These are phyloP conservation scores for Rhinichthys osculus DNA, from an alignment of 2,797 vertebrate genomes.

Conservation along the genomic window DNA sequence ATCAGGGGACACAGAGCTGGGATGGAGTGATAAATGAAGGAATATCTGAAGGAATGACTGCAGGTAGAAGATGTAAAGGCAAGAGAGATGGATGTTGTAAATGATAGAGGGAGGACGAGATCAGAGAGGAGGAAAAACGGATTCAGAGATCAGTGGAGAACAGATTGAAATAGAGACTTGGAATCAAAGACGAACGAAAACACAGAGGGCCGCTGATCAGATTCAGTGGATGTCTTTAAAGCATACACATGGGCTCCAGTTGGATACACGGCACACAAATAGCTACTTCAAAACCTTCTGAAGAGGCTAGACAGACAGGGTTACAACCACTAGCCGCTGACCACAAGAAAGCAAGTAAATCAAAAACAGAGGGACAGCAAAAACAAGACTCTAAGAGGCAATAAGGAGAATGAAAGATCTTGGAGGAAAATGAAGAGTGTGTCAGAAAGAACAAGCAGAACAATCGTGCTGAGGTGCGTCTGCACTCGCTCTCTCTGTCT, in stretches of 20 bases:
- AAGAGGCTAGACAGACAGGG: slow-evolving; percentile 21
- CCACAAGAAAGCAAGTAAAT: slow-evolving; percentile 39
- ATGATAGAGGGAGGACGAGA: slow-evolving; percentile 41
- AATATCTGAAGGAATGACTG: slow-evolving; percentile 17
- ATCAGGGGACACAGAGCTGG: slow-evolving; percentile 29
- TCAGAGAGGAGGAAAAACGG: slow-evolving; percentile 24
- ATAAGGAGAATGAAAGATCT: slow-evolving; percentile 45
- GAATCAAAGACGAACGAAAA: slow-evolving; percentile 38
- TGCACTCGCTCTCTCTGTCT: slow-evolving; percentile 20
- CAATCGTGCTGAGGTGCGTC: slow-evolving; percentile 52
- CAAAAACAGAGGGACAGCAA: slow-evolving; percentile 23
- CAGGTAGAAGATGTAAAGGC: slow-evolving; percentile 39
- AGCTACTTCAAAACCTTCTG: slow-evolving; percentile 32
- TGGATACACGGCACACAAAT: not conserved
- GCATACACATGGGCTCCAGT: not conserved
- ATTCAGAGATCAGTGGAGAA: slow-evolving; percentile 33
- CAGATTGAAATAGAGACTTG: slow-evolving; percentile 25
- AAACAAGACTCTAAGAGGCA: slow-evolving; percentile 34
- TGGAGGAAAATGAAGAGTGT: slow-evolving; percentile 57
- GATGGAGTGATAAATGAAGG: slow-evolving; percentile 43
- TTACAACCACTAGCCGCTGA: not conserved
- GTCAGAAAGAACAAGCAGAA: slow-evolving; percentile 61
- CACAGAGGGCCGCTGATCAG: slow-evolving; percentile 21
- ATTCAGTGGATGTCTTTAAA: slow-evolving; percentile 38
- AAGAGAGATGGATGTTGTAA: slow-evolving; percentile 20